These are phyloP conservation scores for Epiblema foenella DNA, from an alignment of 2,888 invertebrate genomes.

Conservation along the genomic window DNA sequence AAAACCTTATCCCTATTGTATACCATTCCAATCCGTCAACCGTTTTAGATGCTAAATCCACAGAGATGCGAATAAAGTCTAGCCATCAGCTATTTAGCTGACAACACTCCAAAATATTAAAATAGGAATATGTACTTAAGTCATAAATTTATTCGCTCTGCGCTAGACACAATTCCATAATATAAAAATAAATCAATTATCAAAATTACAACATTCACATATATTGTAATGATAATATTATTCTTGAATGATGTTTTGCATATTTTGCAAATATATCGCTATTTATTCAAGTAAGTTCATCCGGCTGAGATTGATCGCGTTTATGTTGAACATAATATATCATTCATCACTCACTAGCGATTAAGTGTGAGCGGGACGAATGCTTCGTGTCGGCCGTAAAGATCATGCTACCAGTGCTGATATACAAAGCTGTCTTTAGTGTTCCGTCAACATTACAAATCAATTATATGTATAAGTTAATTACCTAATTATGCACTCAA, in stretches of 20 bases:
- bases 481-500: constrained; percentile 4
- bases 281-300: background rate
- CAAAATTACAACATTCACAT: constrained; percentile 3
- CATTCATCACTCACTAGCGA: too few relatives aligned
- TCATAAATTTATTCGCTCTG: constrained; percentile 18
- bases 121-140: background rate
- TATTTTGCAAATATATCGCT: constrained; percentile 14
- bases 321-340: background rate
- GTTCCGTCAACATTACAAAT: background rate
- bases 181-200: constrained; percentile 6
- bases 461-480: constrained; percentile 10
- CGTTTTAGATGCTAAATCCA: background rate
- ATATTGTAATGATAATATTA: constrained; percentile 14
- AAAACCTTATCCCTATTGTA: background rate
- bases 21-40: background rate
- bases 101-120: background rate
- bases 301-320: background rate
- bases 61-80: background rate
- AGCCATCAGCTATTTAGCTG: background rate
- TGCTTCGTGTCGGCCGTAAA: too few relatives aligned
- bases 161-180: background rate
- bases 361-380: too few relatives aligned
- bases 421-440: background rate
- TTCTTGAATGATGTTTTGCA: background rate
- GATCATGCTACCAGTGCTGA: too few relatives aligned